A percentile compares a stretch with the other conserved stretches of the same genome.
Conservation (phyloP, 2,113 vertebrate genomes). For the Myotis brandtii region DNA sequence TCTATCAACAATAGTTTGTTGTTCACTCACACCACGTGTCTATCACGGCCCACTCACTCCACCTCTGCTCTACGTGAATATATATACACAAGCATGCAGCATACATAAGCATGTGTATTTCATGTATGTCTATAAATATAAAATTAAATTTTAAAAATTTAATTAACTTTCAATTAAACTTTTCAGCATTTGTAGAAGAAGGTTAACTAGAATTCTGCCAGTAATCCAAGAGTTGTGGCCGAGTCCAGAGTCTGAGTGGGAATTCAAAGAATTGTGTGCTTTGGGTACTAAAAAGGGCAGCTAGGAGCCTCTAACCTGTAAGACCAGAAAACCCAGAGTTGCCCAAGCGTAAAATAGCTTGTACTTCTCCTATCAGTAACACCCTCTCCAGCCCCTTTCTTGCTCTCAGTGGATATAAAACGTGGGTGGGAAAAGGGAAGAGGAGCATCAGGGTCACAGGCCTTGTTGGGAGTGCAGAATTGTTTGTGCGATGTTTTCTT, state of each 20-base stretch:
- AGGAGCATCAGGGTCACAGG: neutral
- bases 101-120: too few relatives aligned
- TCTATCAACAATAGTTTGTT: neutral
- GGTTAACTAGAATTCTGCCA: neutral
- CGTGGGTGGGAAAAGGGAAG: neutral
- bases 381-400: neutral
- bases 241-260: neutral
- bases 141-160: neutral
- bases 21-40: neutral
- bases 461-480: accelerated
- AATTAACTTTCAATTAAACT: neutral
- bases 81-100: neutral
- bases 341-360: neutral
- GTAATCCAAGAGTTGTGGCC: neutral
- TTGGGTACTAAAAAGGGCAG: neutral
- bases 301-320: neutral
- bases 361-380: neutral
- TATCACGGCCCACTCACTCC: neutral
- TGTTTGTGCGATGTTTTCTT: neutral
- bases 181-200: neutral
- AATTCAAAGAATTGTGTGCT: neutral
- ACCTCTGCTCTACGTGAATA: neutral
- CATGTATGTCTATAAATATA: neutral
- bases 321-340: neutral
- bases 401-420: neutral